Evolutionary conservation across 2,888 invertebrate species (phyloP), one percentile per base, ranked within the genome.

Genomic region (Cecidostiba fungosa): DNA sequence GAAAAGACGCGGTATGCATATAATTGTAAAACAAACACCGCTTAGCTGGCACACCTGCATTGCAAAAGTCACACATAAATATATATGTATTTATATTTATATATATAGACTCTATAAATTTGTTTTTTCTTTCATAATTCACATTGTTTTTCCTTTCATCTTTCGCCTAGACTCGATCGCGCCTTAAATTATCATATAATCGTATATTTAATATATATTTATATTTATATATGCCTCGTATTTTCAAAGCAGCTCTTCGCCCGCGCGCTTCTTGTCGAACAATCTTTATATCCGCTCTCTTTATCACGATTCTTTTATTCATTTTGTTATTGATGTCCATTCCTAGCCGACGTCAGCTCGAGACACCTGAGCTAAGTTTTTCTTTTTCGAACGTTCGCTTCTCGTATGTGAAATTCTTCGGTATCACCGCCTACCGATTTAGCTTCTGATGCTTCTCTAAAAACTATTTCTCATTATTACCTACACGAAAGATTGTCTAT

Each of bases 61-160:
- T 90, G 90, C 91, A 91, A 91, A 88, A 89, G 89, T 90, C 90
- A 90, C 89, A 83, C 89, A 89, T 89, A 92, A 90, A 92, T 90
- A 90, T 90, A 88, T 88, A 81, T 87, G 89, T 89, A 89, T 89
- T 83, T 88, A 89, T 84, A 85, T 86, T 86, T 86, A 87, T 88
- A 87, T 85, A 85, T 84, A 86, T 88, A 85, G 16, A 84, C 77
- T 84, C 83, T 87, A 88, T 89, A 87, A 89, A 88, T 88, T 88
- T 88, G 80, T 74, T 89, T 79, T 73, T 69, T 82, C 54, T 77
- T 74, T 77, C 59, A 80, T 84, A 86, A 73, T 86, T 81, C 80
- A 81, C 77, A 73, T 74, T 66, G 50, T 54, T 85, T 66, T 69
- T 50, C 14, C 82, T 87, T 83, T 77, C 62, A 59, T 85, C 19